Percentiles rank a stretch among this genome's conserved stretches.
Conservation (phyloP, 2,797 vertebrate species). For the Etheostoma nigrum region DNA sequence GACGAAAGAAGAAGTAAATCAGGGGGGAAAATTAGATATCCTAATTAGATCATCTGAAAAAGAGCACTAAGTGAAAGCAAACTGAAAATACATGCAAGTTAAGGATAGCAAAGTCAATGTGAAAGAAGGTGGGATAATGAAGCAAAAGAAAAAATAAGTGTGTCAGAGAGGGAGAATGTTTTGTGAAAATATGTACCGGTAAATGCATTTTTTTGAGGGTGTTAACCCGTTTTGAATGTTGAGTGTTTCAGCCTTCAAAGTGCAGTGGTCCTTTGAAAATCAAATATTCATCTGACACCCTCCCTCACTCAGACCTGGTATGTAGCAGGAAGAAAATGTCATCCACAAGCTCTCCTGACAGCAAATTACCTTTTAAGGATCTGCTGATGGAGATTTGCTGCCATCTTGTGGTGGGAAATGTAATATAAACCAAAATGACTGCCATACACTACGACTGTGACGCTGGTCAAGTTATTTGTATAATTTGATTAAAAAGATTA, state of each 20-base stretch:
- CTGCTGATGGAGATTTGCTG: constrained; percentile 66
- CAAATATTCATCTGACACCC: constrained; percentile 38
- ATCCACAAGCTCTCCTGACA: constrained; percentile 30
- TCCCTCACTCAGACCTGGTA: constrained; percentile 34
- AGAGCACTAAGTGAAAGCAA: not conserved
- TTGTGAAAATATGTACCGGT: constrained; percentile 14
- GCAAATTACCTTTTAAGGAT: not conserved
- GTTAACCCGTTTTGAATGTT: constrained; percentile 32
- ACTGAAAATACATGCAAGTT: not conserved
- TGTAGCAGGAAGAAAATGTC: constrained; percentile 23
- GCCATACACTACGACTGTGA: not conserved
- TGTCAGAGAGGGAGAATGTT: not conserved
- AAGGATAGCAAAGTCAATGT: constrained; percentile 10
- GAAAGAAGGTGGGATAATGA: constrained; percentile 6
- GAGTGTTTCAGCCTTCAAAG: constrained; percentile 55
- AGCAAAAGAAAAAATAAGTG: constrained; percentile 1
- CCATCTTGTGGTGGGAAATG: constrained; percentile 67
- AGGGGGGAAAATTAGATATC: not conserved
- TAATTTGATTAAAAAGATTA: not conserved
- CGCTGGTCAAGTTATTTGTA: not conserved
- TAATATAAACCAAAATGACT: not conserved
- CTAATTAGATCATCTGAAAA: constrained; percentile 21
- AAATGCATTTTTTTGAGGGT: constrained; percentile 38
- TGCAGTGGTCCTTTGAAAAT: constrained; percentile 47
- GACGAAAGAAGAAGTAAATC: constrained; percentile 10